Percentiles rank a stretch among this genome's conserved stretches.
Conservation (phyloP, 2,888 invertebrate species). For the Rhogogaster chlorosoma region DNA sequence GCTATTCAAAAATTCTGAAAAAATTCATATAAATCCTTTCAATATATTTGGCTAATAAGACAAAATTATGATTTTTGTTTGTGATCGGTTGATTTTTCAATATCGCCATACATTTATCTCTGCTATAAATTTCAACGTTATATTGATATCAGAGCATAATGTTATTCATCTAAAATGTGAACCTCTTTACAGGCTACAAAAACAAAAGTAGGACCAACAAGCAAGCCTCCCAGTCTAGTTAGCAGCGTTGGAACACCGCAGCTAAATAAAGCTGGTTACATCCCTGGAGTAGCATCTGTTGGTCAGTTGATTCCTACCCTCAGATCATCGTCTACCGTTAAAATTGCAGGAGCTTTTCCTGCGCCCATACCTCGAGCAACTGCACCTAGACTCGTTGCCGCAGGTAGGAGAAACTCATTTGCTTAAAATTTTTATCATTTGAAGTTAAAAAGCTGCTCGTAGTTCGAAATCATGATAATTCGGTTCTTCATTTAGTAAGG, state of each 20-base stretch:
- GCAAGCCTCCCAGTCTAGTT: constrained; percentile 68
- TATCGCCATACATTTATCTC: not conserved
- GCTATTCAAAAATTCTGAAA: no score
- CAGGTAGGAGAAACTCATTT: constrained; percentile 69
- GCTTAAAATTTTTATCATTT: no score
- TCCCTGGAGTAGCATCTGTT: constrained; percentile 67
- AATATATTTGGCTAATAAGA: no score
- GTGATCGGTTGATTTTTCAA: no score
- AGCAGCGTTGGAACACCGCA: constrained; percentile 68
- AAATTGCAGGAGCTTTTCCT: constrained; percentile 72
- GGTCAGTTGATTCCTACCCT: constrained; percentile 72
- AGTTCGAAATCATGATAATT: not conserved
- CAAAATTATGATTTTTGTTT: no score
- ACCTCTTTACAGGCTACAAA: constrained; percentile 69
- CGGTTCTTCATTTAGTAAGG: not conserved
- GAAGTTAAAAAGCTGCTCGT: not conserved
- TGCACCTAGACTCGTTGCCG: constrained; percentile 81
- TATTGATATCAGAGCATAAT: not conserved
- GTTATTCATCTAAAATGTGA: not conserved
- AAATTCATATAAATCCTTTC: no score
- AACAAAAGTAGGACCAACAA: constrained; percentile 71
- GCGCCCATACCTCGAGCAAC: constrained; percentile 74
- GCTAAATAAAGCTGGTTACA: constrained; percentile 67
- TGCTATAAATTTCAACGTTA: not conserved
- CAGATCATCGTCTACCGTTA: constrained; percentile 73